Conservation (phyloP, 2,888 invertebrate genomes). For the Agrotis clavis region DNA sequence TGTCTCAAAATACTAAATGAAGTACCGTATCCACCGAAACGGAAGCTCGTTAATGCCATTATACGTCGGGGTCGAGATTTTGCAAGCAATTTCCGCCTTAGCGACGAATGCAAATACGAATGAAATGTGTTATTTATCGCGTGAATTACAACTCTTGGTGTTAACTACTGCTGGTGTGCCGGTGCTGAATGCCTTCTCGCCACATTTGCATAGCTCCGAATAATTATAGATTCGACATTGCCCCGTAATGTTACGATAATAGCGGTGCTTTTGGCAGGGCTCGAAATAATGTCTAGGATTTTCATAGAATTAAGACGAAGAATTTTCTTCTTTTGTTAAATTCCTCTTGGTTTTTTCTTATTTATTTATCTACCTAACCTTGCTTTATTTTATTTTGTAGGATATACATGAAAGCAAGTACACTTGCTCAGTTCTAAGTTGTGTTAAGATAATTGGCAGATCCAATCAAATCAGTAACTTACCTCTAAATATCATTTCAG, state of each 20-base stretch:
- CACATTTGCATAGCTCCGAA: constrained; percentile 69
- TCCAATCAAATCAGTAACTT: background rate
- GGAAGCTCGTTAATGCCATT: constrained; percentile 67
- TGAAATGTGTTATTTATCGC: constrained; percentile 89
- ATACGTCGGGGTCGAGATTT: constrained; percentile 81
- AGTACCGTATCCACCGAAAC: constrained; percentile 72
- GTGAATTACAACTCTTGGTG: constrained; percentile 81
- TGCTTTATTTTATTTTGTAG: too few species aligned
- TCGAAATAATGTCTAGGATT: constrained; percentile 14
- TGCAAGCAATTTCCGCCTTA: constrained; percentile 87
- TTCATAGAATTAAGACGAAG: constrained; percentile 9
- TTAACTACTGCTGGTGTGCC: constrained; percentile 70
- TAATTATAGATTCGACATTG: constrained; percentile 68
- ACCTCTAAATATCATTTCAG: background rate
- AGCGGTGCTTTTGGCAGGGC: constrained; percentile 41
- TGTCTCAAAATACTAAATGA: constrained; percentile 28
- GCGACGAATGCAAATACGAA: constrained; percentile 87
- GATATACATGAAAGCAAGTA: too few species aligned
- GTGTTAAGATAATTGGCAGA: background rate
- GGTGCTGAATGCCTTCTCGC: constrained; percentile 53
- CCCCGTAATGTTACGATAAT: constrained; percentile 58
- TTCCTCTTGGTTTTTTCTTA: background rate
- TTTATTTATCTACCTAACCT: too few species aligned
- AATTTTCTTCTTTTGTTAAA: background rate
- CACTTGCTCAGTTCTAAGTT: background rate